Evolutionary conservation across 2,888 invertebrate species (phyloP).

Genomic region (Eledona agricola): DNA sequence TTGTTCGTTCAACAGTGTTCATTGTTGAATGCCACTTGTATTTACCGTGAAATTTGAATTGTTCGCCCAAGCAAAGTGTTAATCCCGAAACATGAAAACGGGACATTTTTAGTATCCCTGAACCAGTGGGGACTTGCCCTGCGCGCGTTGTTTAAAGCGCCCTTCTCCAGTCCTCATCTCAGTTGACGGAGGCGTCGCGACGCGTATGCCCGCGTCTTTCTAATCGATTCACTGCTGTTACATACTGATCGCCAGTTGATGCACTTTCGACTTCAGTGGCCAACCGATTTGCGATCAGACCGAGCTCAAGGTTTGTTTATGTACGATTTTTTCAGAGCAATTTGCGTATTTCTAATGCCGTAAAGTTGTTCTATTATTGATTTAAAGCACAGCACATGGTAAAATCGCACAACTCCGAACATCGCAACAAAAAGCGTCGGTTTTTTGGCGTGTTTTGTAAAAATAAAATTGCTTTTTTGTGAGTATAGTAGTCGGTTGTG

Average conservation of each 20-base stretch:
- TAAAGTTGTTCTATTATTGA: constrained; percentile 12
- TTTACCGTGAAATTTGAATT: too few relatives aligned
- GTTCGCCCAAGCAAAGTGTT: too few relatives aligned
- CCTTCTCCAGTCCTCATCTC: constrained; percentile 19
- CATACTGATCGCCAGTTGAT: constrained; percentile 9
- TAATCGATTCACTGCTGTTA: constrained; percentile 15
- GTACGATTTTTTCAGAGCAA: background rate
- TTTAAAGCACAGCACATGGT: too few relatives aligned
- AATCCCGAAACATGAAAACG: too few relatives aligned
- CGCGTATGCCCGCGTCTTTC: constrained; percentile 11
- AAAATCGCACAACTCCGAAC: too few relatives aligned
- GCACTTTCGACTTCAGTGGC: constrained; percentile 1
- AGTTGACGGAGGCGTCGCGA: constrained; percentile 31
- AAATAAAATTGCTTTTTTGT: too few relatives aligned
- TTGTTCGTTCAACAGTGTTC: too few relatives aligned
- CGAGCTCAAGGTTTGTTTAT: constrained; percentile 21
- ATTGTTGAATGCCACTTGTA: too few relatives aligned
- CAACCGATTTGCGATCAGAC: constrained; percentile 1
- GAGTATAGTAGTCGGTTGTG: too few relatives aligned
- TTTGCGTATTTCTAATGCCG: constrained; percentile 7
- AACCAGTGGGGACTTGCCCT: constrained; percentile 20
- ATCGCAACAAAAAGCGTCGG: too few relatives aligned
- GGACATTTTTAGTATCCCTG: constrained; percentile 20
- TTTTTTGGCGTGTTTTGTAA: too few relatives aligned
- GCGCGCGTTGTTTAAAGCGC: constrained; percentile 27